Percentiles rank a stretch among this genome's conserved stretches.
These are phyloP conservation scores for Sebastes matsubarae DNA, from an alignment of 2,797 vertebrate genomes.

Conservation along the genomic window DNA sequence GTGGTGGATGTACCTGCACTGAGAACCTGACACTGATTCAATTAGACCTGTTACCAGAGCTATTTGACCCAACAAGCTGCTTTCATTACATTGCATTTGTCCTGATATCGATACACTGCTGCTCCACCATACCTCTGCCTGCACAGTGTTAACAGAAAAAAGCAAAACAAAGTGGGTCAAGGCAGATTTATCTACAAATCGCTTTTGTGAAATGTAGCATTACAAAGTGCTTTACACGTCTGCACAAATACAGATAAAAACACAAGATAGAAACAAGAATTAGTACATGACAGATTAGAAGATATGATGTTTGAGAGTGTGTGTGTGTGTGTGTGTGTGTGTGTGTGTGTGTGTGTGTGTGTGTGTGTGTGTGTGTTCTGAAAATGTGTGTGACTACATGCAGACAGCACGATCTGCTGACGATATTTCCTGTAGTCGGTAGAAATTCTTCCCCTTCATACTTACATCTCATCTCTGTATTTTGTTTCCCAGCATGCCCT, in stretches of 20 bases:
- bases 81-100: conserved; percentile 61
- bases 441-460: background rate
- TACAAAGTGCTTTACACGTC: background rate
- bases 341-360: background rate
- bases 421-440: background rate
- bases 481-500: background rate
- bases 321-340: background rate
- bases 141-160: background rate
- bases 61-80: conserved; percentile 68
- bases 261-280: background rate
- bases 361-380: background rate
- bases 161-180: background rate
- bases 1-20: conserved; percentile 56
- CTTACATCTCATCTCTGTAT: background rate
- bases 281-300: background rate
- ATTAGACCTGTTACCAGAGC: conserved; percentile 71
- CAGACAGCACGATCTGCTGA: background rate
- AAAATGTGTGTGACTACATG: background rate
- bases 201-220: background rate
- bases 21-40: conserved; percentile 69
- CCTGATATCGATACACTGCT: conserved; percentile 57
- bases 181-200: conserved; percentile 18
- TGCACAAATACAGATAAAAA: conserved; percentile 1
- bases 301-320: background rate
- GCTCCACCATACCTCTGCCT: conserved; percentile 1